Evolutionary conservation across 2,797 vertebrate species (phyloP).

Genomic region (Eulemur rubriventer): DNA sequence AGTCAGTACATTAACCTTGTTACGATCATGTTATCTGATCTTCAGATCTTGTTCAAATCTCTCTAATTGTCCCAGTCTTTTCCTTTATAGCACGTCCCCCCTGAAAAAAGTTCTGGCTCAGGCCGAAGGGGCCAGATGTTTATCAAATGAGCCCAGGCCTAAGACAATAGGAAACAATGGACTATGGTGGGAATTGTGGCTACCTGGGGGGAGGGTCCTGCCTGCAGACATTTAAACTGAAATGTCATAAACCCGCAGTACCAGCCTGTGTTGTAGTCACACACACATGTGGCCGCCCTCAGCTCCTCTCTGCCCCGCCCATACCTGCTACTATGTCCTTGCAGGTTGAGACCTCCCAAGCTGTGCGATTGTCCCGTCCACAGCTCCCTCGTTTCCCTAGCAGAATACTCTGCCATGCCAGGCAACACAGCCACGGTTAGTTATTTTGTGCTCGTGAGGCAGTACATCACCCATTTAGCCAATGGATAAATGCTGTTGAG

Average conservation of each 20-base stretch:
- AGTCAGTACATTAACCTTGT: background rate
- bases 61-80: background rate
- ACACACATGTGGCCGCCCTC: rapidly evolving
- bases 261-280: background rate
- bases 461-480: background rate
- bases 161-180: background rate
- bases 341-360: background rate
- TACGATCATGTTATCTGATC: background rate
- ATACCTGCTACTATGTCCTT: background rate
- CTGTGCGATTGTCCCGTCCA: too few relatives aligned
- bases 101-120: background rate
- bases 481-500: background rate
- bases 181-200: background rate
- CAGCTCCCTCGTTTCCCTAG: background rate
- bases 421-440: background rate
- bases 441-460: background rate
- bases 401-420: background rate
- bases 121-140: background rate
- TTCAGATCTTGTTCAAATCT: background rate
- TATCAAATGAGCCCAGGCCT: background rate
- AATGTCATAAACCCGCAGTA: background rate
- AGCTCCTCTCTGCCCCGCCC: background rate
- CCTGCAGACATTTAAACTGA: background rate
- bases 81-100: background rate
- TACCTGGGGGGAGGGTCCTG: background rate